Conservation (phyloP, 2,888 invertebrate species). For the Dexiosoma caninum region DNA sequence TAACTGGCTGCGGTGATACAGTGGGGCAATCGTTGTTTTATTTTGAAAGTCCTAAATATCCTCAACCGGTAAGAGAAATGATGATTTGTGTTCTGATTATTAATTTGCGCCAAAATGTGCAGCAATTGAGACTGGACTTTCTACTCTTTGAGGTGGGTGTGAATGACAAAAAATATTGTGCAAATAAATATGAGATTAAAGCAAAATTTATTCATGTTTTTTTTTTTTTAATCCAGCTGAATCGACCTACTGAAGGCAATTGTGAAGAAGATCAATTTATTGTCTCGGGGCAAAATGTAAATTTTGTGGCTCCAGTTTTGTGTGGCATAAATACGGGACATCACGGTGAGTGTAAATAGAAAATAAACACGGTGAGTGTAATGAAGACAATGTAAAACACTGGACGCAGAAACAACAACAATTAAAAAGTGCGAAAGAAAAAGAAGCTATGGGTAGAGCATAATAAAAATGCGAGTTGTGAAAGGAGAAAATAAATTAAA, state of each 20-base stretch:
- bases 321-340: slow-evolving; percentile 88
- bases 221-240: slow-evolving; percentile 78
- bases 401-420: too few species aligned
- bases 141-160: slow-evolving; percentile 82
- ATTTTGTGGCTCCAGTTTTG: slow-evolving; percentile 83
- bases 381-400: too few species aligned
- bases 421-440: too few species aligned
- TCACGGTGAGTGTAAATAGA: slow-evolving; percentile 80
- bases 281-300: slow-evolving; percentile 84
- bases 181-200: too few species aligned
- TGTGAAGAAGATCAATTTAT: slow-evolving; percentile 85
- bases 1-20: slow-evolving; percentile 83
- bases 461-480: too few species aligned
- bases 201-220: too few species aligned
- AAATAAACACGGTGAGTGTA: too few species aligned
- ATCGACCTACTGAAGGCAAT: slow-evolving; percentile 83
- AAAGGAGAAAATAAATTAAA: too few species aligned
- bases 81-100: slow-evolving; percentile 83
- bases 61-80: slow-evolving; percentile 80
- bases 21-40: slow-evolving; percentile 83
- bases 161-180: not conserved
- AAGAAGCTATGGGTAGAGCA: too few species aligned
- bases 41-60: slow-evolving; percentile 86
- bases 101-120: slow-evolving; percentile 80
- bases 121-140: slow-evolving; percentile 85